Evolutionary conservation across 2,113 vertebrate species (phyloP).

Genomic region (Leptosomus discolor): DNA sequence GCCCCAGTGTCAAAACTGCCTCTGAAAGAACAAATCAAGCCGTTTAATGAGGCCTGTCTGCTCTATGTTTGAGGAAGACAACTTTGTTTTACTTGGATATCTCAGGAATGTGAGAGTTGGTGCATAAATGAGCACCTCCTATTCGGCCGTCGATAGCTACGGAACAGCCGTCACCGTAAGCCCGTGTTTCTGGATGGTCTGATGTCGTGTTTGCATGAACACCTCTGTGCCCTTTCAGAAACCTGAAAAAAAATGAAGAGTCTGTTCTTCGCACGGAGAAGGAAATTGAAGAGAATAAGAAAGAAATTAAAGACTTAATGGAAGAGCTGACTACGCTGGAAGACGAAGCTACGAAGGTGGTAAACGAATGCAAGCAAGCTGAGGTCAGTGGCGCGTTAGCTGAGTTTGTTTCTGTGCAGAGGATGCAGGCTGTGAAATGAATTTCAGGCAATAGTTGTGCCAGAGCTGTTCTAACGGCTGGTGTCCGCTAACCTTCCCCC

Average conservation of each 20-base stretch:
- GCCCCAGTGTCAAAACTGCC: neutral
- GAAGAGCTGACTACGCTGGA: constrained; percentile 84
- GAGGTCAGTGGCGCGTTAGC: constrained; percentile 71
- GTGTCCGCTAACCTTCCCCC: neutral
- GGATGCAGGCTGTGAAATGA: neutral
- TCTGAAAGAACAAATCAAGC: neutral
- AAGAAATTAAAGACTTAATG: constrained; percentile 74
- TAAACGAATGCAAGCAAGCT: constrained; percentile 81
- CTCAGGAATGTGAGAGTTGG: neutral
- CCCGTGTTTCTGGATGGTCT: neutral
- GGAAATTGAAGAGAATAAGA: constrained; percentile 83
- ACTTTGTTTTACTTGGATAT: neutral
- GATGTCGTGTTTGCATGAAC: neutral
- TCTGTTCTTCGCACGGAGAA: constrained; percentile 73
- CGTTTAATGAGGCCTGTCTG: neutral
- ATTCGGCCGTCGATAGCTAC: neutral
- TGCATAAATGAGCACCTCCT: neutral
- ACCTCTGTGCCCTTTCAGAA: constrained; percentile 70
- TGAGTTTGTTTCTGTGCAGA: neutral
- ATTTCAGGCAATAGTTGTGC: neutral
- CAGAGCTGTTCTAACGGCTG: neutral
- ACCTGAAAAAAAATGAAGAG: constrained; percentile 89
- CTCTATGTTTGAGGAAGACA: neutral
- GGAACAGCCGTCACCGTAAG: neutral
- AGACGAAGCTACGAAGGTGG: constrained; percentile 81